Evolutionary conservation across 2,797 vertebrate species (phyloP), one percentile per base, ranked within the genome.

Genomic region (Takifugu rubripes): DNA sequence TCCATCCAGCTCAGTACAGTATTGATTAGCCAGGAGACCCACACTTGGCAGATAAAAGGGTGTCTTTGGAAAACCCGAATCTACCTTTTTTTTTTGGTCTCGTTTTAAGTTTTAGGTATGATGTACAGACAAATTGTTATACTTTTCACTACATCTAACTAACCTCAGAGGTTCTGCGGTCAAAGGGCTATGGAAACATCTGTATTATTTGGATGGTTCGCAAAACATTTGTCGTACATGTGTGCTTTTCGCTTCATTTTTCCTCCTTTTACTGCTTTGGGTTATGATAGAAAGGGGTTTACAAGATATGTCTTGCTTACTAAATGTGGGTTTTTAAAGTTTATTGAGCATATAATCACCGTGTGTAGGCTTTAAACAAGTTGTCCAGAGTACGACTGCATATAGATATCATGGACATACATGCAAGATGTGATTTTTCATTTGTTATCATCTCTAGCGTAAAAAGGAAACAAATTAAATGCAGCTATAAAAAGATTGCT

Each of bases 11-110:
- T 72, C 42, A 16, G 46, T 48, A 73, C 25, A 60, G 68, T 72
- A 77, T 61, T 54, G 74, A 81, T 77, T 70, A 73, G 60, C 64
- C 51, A 63, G 62, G 62, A 72, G 68, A 79, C 24, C 27, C 40
- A 50, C 27, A 27, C 51, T 63, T 62, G 58, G 56, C 60, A 68
- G 46, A 33, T 44, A 43, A 45, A 63, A 48, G 43, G 26, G 24
- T 17, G 60, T 54, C 65, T 68, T 64, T 62, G 68, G 52, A 64
- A 78, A 69, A 64, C 10, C 31, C 24, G 57, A 56, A 75, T 72
- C 67, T 63, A 56, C 77, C 51, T 63, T 54, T 72, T 56, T 79
- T 78, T 69, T 68, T 54, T 64, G 29, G 21, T 21, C 6, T 21
- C 50, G 68, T 65, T 68, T 60, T 59, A 72, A 58, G 61, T 79